Evolutionary conservation across 2,888 invertebrate species (phyloP), one percentile per base, ranked within the genome.

Genomic region (Nebria salina): DNA sequence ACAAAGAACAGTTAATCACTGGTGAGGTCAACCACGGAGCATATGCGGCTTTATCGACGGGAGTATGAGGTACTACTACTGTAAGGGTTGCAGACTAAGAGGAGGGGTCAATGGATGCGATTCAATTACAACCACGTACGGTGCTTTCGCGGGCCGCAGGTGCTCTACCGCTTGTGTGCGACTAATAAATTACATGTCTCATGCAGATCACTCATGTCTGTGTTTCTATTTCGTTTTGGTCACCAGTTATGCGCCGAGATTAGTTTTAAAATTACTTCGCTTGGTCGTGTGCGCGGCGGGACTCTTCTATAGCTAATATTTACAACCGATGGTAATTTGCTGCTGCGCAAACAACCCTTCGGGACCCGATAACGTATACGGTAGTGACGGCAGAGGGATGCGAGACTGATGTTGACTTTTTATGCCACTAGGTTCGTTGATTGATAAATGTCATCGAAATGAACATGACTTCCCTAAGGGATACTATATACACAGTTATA

Each of bases 361-460:
- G 75, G 75, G 64, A 64, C 64, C 72, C 20, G 75, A 75, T 75
- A 75, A 64, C 74, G 65, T 11, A 9, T 65, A 20, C 54, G 20
- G 75, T n/a, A 13, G 54, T 54, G 20, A 34, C 70, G 54, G 8
- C 54, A 13, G 54, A 54, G 54, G 54, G 54, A 54, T 54, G 54
- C 54, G 54, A 54, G 54, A 54, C 54, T 54, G 70, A 20, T 70
- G 77, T 77, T 77, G 66, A 70, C 77, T 20, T 68, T 77, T 25
- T 25, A 26, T 43, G 77, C 20, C 64, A 25, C 25, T 64, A 54
- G 54, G 26, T 75, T 72, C 43, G 26, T 72, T 77, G 77, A 77
- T 77, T 77, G 77, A 77, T 77, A 77, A 72, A 77, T 72, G 77
- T 80, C 80, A 80, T 80, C 75, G 68, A 80, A 80, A 80, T 80